Evolutionary conservation across 2,888 invertebrate genomes (phyloP).

Genomic region (Leptopilina myrica): DNA sequence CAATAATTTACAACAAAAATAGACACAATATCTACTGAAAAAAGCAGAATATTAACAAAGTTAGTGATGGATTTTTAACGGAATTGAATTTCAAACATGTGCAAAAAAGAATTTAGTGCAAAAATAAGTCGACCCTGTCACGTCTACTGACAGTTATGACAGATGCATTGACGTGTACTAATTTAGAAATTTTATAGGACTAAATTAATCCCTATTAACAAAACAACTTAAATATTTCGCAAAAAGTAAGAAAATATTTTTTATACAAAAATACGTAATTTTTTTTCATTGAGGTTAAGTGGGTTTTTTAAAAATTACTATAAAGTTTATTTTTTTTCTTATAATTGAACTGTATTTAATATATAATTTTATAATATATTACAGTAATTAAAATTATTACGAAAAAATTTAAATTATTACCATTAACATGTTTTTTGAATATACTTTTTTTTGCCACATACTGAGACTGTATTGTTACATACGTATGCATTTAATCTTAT

Average conservation of each 20-base stretch:
- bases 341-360: no score
- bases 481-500: no score
- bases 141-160: constrained; percentile 26
- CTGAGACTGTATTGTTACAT: no score
- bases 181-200: constrained; percentile 11
- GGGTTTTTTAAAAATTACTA: not conserved
- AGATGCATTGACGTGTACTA: constrained; percentile 29
- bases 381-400: no score
- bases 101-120: not conserved
- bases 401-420: no score
- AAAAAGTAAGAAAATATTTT: not conserved
- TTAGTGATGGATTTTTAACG: constrained; percentile 11
- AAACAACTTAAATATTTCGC: not conserved
- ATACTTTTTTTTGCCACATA: no score
- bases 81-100: not conserved
- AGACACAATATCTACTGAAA: not conserved
- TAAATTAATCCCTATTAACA: not conserved
- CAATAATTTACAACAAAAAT: not conserved
- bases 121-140: constrained; percentile 7
- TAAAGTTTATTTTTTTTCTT: no score
- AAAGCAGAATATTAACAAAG: not conserved
- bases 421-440: no score
- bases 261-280: not conserved
- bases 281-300: not conserved
- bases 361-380: no score